Conservation (phyloP, 2,113 vertebrate genomes). For the Elachura formosa region DNA sequence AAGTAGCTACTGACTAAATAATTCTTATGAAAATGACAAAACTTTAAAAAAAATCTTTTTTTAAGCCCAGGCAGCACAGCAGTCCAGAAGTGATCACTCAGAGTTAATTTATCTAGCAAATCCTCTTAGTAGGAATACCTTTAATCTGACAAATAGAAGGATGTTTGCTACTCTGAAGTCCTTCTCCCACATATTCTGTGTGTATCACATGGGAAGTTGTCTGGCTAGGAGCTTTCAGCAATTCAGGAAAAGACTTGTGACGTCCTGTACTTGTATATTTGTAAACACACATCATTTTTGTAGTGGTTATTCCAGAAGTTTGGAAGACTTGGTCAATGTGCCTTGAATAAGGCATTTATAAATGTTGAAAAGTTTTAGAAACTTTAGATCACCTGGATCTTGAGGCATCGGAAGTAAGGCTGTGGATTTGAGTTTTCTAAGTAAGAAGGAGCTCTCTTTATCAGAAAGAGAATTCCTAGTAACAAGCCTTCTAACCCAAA, state of each 20-base stretch:
- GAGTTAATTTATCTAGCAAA: background rate
- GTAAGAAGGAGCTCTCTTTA: background rate
- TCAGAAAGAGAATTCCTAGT: background rate
- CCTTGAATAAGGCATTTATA: background rate
- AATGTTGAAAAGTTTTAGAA: background rate
- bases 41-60: background rate
- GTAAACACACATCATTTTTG: background rate
- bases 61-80: background rate
- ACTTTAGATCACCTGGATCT: background rate
- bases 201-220: background rate
- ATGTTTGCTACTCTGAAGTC: background rate
- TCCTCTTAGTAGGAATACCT: background rate
- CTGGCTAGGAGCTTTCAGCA: background rate
- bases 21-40: background rate
- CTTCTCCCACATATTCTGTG: background rate
- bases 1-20: background rate
- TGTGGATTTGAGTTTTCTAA: background rate
- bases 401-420: background rate
- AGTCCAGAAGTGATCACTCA: background rate
- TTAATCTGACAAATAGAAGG: background rate
- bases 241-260: background rate
- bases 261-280: background rate
- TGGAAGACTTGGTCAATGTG: background rate
- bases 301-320: background rate
- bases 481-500: background rate